Base-by-base conservation (phyloP, 2,888 invertebrate genomes). In the Amiota minor region DNA sequence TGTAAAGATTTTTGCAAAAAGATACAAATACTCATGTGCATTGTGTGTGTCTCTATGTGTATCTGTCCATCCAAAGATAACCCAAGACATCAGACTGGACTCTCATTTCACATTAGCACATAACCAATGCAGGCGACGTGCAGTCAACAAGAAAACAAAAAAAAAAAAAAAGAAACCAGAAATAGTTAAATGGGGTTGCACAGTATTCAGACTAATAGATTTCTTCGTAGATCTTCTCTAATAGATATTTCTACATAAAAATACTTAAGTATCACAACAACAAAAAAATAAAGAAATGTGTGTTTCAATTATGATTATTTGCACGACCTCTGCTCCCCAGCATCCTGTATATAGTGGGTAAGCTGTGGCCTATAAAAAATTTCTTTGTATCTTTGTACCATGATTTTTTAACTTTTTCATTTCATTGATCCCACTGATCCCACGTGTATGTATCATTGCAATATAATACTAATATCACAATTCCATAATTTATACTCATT, bases 101-200 rank as follows among this genome's bases (percentile, higher is more conserved):
- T 35, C 6, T 35, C 35, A 35, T 35, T 8, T 35, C 35, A 35
- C 35, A 35, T 35, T 8, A 82, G 83, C 85, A 82, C 85, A 85
- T 83, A 81, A 81, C 86, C 84, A 84, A 84, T 83, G 83, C 83
- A 85, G 75, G 85, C 84, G 84, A 79, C 83, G 83, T 85, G 86
- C 86, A 85, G 46, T 35, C 59, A 49, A 16, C 23, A 61, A 61
- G 35, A 6, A 35, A 35, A 35, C 4, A 35, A 35, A 35, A 35
- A 35, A 35, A 16, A n/a, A n/a, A n/a, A n/a, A n/a, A n/a, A n/a
- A n/a, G n/a, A n/a, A n/a, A n/a, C n/a, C 53, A 12, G 6, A 55
- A 59, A 59, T 59, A 20, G 3, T 35, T 35, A 35, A 35, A 35
- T 73, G 71, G n/a, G 14, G 47, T 67, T 23, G 50, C 50, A 50